Evolutionary conservation across 2,113 vertebrate genomes (phyloP).

Genomic region (Stictonetta naevosa): DNA sequence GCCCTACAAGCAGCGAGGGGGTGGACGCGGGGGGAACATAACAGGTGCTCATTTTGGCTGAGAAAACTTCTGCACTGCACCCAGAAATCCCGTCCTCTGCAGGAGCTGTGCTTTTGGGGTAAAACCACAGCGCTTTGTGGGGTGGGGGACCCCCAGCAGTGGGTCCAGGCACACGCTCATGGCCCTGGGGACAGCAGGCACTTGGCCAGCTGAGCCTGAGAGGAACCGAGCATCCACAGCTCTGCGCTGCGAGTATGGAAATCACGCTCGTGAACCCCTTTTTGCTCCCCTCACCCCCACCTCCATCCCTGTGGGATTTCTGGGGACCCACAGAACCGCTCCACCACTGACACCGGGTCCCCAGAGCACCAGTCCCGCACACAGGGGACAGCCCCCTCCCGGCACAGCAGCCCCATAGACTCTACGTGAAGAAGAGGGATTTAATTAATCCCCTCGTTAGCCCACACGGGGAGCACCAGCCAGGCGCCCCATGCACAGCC

Average conservation of each 20-base stretch:
- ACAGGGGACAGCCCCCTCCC: not conserved
- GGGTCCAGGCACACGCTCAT: too few relatives aligned
- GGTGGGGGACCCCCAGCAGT: too few relatives aligned
- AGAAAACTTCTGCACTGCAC: not conserved
- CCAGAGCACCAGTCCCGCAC: fast-evolving
- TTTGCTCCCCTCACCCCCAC: not conserved
- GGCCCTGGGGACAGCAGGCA: not conserved
- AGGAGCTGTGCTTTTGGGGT: not conserved
- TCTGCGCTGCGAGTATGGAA: not conserved
- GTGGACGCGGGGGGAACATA: not conserved
- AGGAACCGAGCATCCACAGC: too few relatives aligned
- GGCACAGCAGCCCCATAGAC: not conserved
- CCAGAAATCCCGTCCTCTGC: not conserved
- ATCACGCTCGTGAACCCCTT: not conserved
- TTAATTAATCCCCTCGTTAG: not conserved
- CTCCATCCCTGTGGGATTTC: not conserved
- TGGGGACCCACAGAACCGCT: not conserved
- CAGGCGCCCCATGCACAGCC: not conserved
- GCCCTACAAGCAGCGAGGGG: fast-evolving
- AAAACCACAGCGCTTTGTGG: not conserved
- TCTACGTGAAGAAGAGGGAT: not conserved
- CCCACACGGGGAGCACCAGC: not conserved
- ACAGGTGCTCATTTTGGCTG: not conserved
- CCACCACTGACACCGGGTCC: not conserved
- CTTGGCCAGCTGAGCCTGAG: not conserved